Conservation (phyloP, 2,113 vertebrate genomes). For the Helogale parvula region DNA sequence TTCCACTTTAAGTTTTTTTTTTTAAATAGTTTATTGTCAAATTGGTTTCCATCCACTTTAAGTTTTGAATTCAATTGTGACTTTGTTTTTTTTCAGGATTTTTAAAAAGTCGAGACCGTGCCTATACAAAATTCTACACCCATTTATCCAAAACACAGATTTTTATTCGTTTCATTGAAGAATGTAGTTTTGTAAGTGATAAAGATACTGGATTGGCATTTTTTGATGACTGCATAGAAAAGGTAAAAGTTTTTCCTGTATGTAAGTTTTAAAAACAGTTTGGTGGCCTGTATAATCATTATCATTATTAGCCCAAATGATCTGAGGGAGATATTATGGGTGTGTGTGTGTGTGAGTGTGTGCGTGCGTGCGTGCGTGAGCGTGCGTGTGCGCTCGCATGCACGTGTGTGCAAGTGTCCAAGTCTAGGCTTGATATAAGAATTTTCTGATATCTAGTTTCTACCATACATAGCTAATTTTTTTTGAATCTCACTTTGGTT, state of each 20-base stretch:
- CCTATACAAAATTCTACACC: constrained; percentile 97
- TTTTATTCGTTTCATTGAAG: constrained; percentile 99
- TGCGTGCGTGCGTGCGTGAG: neutral
- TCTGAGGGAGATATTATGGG: neutral
- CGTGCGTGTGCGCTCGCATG: neutral
- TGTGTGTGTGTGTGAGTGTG: no score
- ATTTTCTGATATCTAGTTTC: neutral
- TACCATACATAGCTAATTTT: neutral
- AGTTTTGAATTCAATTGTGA: constrained; percentile 63
- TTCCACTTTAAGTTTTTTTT: no score
- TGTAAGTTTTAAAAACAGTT: neutral
- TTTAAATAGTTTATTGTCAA: no score
- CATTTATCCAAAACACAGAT: constrained; percentile 97
- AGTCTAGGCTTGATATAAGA: neutral
- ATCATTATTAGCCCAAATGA: neutral
- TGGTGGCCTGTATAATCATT: neutral
- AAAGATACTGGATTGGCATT: constrained; percentile 98
- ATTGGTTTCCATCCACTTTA: no score
- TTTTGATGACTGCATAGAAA: constrained; percentile 99
- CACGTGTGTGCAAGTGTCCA: neutral
- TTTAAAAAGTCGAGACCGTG: constrained; percentile 96
- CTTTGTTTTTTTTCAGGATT: constrained; percentile 89
- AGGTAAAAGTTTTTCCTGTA: constrained; percentile 86
- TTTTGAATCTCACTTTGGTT: constrained; percentile 53
- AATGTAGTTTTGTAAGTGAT: constrained; percentile 99